Percentiles rank a stretch among this genome's conserved stretches.
Evolutionary conservation across 2,113 vertebrate species (phyloP).

Genomic region (Chloropsis cyanopogon): DNA sequence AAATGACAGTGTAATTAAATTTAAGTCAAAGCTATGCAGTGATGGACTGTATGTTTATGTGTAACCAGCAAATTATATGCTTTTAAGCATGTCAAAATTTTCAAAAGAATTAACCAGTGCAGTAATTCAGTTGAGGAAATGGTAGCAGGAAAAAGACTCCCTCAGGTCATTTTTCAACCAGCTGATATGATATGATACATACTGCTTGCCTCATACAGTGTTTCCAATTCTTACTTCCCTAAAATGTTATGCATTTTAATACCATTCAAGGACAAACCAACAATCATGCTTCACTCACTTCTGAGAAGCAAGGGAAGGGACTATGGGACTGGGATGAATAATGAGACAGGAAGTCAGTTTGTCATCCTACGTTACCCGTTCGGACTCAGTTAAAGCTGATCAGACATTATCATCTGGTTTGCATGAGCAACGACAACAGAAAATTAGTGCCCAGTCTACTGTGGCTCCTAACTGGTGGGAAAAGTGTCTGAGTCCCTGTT

Average conservation of each 20-base stretch:
- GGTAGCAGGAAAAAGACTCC: not conserved
- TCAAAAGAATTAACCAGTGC: constrained; percentile 52
- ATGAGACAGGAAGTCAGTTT: constrained; percentile 1
- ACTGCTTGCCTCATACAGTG: not conserved
- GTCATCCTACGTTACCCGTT: not conserved
- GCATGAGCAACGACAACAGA: not conserved
- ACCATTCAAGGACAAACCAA: constrained; percentile 13
- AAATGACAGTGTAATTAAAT: constrained; percentile 66
- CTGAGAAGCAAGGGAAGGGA: not conserved
- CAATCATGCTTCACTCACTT: not conserved
- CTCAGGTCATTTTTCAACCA: constrained; percentile 34
- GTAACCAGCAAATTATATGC: constrained; percentile 63
- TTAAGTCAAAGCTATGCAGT: constrained; percentile 59
- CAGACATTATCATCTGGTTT: not conserved
- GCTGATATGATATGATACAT: constrained; percentile 14
- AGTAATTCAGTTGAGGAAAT: constrained; percentile 30
- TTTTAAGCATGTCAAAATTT: constrained; percentile 58
- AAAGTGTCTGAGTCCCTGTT: not conserved
- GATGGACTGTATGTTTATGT: constrained; percentile 52
- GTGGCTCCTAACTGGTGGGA: not conserved
- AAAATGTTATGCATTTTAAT: not conserved
- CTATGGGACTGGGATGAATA: not conserved
- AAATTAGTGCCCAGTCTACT: not conserved
- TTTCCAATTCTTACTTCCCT: constrained; percentile 12
- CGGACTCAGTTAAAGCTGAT: not conserved